Percentiles rank a stretch among this genome's conserved stretches.
These are phyloP conservation scores for Zophobas morio DNA, from an alignment of 1,140 invertebrate genomes.

Conservation along the genomic window DNA sequence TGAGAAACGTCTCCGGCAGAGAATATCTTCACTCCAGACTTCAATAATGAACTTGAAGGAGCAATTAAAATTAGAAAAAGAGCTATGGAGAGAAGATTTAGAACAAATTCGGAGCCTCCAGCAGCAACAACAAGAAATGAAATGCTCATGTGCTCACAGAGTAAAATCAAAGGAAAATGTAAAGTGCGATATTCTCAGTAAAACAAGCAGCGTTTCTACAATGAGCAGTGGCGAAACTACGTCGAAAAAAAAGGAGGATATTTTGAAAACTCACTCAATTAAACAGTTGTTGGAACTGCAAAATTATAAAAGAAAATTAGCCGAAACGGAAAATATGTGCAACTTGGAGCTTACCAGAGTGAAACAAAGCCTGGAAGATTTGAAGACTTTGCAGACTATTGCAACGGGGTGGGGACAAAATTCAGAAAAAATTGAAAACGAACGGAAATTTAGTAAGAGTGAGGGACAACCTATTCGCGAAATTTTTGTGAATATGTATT, in stretches of 20 bases:
- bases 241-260: neutral
- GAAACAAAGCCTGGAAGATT: slow-evolving; percentile 70
- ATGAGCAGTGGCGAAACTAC: slow-evolving; percentile 18
- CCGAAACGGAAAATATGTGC: slow-evolving; percentile 73
- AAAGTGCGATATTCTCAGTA: slow-evolving; percentile 26
- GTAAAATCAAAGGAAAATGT: slow-evolving; percentile 1
- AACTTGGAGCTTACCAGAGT: slow-evolving; percentile 71
- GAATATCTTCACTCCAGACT: slow-evolving; percentile 27
- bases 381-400: slow-evolving; percentile 68
- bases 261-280: slow-evolving; percentile 15
- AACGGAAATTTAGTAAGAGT: neutral
- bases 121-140: slow-evolving; percentile 42
- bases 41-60: slow-evolving; percentile 49
- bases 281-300: slow-evolving; percentile 65
- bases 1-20: slow-evolving; percentile 15
- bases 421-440: slow-evolving; percentile 22
- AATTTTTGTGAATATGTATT: slow-evolving; percentile 27
- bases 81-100: slow-evolving; percentile 59
- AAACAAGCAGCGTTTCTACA: slow-evolving; percentile 21
- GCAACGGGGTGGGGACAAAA: slow-evolving; percentile 60
- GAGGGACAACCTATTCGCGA: slow-evolving; percentile 5
- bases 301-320: slow-evolving; percentile 68
- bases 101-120: slow-evolving; percentile 50
- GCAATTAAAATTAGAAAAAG: slow-evolving; percentile 55
- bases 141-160: neutral